phyloP scores from a whole-genome alignment of 2,888 invertebrate genomes.

The Ypsolopha scabrella region DNA sequence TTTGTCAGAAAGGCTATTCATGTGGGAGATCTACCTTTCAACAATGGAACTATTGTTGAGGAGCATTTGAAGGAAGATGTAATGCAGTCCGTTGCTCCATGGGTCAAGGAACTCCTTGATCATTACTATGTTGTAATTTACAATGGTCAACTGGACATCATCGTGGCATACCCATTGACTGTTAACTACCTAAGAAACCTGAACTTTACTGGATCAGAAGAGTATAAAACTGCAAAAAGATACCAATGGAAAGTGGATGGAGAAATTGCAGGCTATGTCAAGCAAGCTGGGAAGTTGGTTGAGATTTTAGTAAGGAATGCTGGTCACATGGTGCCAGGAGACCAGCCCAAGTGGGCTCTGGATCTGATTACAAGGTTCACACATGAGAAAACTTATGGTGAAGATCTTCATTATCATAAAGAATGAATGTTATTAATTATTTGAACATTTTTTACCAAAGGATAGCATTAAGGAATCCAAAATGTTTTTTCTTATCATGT shows the following conservation, averaged over 20 bases:
- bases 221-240: conserved; percentile 75
- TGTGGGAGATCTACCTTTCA: conserved; percentile 83
- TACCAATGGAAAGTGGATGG: conserved; percentile 77
- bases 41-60: conserved; percentile 76
- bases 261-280: conserved; percentile 82
- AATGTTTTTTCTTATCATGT: too few relatives aligned
- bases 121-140: conserved; percentile 83
- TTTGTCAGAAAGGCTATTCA: conserved; percentile 81
- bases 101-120: conserved; percentile 76
- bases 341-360: conserved; percentile 82
- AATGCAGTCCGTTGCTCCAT: conserved; percentile 83
- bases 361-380: conserved; percentile 80
- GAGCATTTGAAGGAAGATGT: conserved; percentile 79
- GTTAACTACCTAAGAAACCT: conserved; percentile 81
- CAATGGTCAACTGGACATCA: conserved; percentile 92
- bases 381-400: conserved; percentile 49
- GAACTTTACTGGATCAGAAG: conserved; percentile 74
- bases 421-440: too few relatives aligned
- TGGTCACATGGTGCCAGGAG: conserved; percentile 85
- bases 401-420: too few relatives aligned
- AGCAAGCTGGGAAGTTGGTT: conserved; percentile 76
- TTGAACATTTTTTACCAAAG: too few relatives aligned
- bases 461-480: too few relatives aligned
- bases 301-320: conserved; percentile 83
- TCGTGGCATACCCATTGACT: conserved; percentile 89